Conservation (phyloP, 2,888 invertebrate genomes). For the Cryptosula pallasiana region DNA sequence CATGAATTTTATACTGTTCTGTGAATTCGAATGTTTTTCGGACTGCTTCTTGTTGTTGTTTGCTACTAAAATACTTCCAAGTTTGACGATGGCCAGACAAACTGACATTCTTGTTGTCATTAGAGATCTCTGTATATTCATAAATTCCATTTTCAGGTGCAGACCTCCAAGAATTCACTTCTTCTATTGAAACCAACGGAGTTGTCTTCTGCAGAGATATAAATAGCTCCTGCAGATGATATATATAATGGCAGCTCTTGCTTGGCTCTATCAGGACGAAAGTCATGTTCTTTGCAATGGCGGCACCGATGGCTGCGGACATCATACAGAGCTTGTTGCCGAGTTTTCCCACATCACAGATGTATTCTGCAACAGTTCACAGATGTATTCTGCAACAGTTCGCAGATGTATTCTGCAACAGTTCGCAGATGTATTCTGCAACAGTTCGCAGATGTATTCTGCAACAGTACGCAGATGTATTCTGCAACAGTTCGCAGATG, state of each 20-base stretch:
- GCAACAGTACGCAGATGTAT: too few species aligned
- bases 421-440: too few species aligned
- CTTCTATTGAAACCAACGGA: not conserved
- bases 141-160: not conserved
- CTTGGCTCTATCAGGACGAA: not conserved
- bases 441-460: too few species aligned
- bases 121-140: not conserved
- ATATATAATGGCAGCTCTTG: not conserved
- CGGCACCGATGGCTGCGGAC: not conserved
- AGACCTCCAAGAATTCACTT: not conserved
- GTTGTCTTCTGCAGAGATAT: not conserved
- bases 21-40: not conserved
- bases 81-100: not conserved
- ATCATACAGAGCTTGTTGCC: slow-evolving; percentile 1
- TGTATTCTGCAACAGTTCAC: not conserved
- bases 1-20: not conserved
- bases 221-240: not conserved
- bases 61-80: slow-evolving; percentile 7
- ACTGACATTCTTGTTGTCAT: not conserved
- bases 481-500: too few species aligned
- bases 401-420: too few species aligned
- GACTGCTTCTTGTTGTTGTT: not conserved
- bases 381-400: too few species aligned
- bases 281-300: not conserved
- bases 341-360: not conserved